These are phyloP conservation scores for Eumerus sabulonum DNA, from an alignment of 2,888 invertebrate species.

Conservation along the genomic window DNA sequence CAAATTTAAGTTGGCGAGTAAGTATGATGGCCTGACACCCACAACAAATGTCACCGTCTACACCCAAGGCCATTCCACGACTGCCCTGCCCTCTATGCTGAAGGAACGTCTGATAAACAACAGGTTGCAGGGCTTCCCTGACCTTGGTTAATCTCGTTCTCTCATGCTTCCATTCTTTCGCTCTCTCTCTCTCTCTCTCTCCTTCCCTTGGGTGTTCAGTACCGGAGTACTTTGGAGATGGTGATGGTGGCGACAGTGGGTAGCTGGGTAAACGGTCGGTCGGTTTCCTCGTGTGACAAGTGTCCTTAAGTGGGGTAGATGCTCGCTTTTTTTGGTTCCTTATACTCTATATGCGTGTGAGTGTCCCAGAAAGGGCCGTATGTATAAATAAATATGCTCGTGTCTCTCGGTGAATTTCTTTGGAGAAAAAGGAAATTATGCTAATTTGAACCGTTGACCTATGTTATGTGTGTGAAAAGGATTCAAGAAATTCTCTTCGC, in stretches of 20 bases:
- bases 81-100: neutral
- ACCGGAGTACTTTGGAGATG: too few species aligned
- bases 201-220: conserved; percentile 50
- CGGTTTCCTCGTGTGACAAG: conserved; percentile 54
- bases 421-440: conserved; percentile 47
- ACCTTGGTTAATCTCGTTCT: conserved; percentile 63
- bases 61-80: conserved; percentile 14
- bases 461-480: conserved; percentile 46
- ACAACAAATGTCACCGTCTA: conserved; percentile 46
- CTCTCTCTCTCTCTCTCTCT: conserved; percentile 51
- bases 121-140: conserved; percentile 68
- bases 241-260: too few species aligned
- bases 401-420: conserved; percentile 25
- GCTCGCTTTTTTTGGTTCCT: conserved; percentile 7
- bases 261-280: too few species aligned
- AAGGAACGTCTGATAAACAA: conserved; percentile 53
- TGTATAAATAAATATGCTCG: conserved; percentile 8
- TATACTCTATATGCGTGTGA: conserved; percentile 43
- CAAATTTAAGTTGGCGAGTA: conserved; percentile 54
- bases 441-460: conserved; percentile 57
- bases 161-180: conserved; percentile 49
- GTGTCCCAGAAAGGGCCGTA: conserved; percentile 14
- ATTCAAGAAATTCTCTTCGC: conserved; percentile 11
- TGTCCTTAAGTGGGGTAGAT: conserved; percentile 50
- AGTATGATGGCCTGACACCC: conserved; percentile 55